Percentiles rank a stretch among this genome's conserved stretches.
These are phyloP conservation scores for Prosopocoilus inquinatus DNA, from an alignment of 2,888 invertebrate species.

Conservation along the genomic window DNA sequence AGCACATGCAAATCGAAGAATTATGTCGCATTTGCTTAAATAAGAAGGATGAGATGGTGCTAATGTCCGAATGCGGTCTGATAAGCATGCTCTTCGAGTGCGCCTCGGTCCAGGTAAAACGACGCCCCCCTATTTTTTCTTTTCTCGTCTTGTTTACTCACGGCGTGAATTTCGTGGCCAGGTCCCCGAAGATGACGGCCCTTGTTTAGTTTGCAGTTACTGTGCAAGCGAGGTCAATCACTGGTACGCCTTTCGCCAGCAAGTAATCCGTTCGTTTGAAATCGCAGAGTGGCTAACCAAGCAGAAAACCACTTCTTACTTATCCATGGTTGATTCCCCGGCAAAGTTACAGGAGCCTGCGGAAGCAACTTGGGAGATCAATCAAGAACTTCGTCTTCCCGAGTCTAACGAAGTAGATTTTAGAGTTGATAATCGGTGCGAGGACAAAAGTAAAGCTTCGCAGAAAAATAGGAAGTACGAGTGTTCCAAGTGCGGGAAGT, in stretches of 20 bases:
- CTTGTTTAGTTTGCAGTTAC: conserved; percentile 6
- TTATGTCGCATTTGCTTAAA: conserved; percentile 53
- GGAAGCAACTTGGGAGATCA: too few relatives aligned
- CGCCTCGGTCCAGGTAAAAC: conserved; percentile 48
- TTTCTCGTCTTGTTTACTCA: neutral
- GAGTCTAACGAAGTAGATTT: too few relatives aligned
- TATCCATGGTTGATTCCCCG: too few relatives aligned
- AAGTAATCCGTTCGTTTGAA: conserved; percentile 21
- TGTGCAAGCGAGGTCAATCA: conserved; percentile 19
- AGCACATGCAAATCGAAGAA: conserved; percentile 42
- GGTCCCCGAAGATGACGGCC: neutral
- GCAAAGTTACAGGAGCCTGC: too few relatives aligned
- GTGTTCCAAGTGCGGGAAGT: conserved; percentile 50
- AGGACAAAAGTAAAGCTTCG: too few relatives aligned
- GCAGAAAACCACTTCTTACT: neutral
- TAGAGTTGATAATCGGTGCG: too few relatives aligned
- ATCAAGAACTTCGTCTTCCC: too few relatives aligned
- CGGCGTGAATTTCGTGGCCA: neutral
- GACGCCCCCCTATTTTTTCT: neutral
- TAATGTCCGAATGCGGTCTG: conserved; percentile 52
- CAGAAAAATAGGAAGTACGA: conserved; percentile 11
- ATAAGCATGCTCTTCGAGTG: conserved; percentile 53
- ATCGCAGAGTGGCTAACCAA: conserved; percentile 17
- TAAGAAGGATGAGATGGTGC: conserved; percentile 52
- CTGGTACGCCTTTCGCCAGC: conserved; percentile 22